Evolutionary conservation across 2,888 invertebrate species (phyloP).

Genomic region (Clitarchus hookeri): DNA sequence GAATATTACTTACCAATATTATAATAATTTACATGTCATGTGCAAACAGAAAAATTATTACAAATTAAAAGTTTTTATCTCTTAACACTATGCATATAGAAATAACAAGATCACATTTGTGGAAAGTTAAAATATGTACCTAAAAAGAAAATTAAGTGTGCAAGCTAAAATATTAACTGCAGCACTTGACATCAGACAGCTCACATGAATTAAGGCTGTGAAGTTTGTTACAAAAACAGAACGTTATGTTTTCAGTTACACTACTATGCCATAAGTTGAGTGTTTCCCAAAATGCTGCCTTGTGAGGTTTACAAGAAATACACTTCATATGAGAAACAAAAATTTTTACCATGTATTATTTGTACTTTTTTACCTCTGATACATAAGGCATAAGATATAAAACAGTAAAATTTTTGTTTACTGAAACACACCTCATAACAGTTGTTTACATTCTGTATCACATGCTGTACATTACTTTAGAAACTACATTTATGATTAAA

Average conservation of each 20-base stretch:
- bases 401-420: no score
- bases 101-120: not conserved
- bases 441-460: not conserved
- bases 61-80: not conserved
- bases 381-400: no score
- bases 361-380: not conserved
- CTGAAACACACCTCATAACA: no score
- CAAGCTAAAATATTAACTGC: not conserved
- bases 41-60: constrained; percentile 3
- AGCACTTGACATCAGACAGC: not conserved
- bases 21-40: not conserved
- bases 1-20: not conserved
- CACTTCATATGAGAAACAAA: not conserved
- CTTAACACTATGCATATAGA: constrained; percentile 2
- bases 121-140: not conserved
- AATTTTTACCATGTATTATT: not conserved
- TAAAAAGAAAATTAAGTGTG: not conserved
- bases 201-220: not conserved
- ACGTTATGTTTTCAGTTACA: not conserved
- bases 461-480: not conserved
- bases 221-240: not conserved
- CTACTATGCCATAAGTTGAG: not conserved
- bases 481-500: not conserved
- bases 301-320: not conserved
- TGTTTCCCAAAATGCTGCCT: not conserved